Base-by-base conservation (phyloP, 2,888 invertebrate genomes). In the Polydrusus tereticollis region DNA sequence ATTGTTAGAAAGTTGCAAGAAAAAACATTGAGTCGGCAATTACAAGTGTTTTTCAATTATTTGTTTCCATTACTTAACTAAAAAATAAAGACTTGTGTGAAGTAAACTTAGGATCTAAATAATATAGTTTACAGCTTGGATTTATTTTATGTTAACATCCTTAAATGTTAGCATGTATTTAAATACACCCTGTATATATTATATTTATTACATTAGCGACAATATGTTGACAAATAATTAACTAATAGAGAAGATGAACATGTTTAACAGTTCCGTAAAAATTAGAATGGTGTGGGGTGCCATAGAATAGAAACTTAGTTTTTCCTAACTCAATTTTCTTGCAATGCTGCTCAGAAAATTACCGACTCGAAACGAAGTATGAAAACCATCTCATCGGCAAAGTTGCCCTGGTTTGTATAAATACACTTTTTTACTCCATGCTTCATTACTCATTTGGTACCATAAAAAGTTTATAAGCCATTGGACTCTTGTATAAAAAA, bases 381-480 rank as follows among this genome's bases (percentile, higher is more conserved):
- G 97, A 98, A 89, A 97, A 97, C 87, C 96, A 98, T 88, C 92
- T 98, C 86, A 97, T 98, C 88, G 94, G 95, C 87, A 98, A 98
- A 91, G 94, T 98, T 87, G 95, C 97, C 83, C 90, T 98, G 91
- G 94, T 94, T 90, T 90, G 92, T 91, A 91, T 90, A 84, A 74
- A 12, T 10, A 41, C 16, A 20, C 12, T n/a, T 60, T 52, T 14
- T 33, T 20, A 45, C 29, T 23, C 33, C 29, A n/a, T n/a, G 33
- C 20, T 43, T 41, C 18, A 14, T 21, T 20, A 55, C 29, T n/a
- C n/a, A n/a, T n/a, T n/a, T n/a, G n/a, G n/a, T 20, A 55, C n/a
- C 5, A 16, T 36, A 58, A 38, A 38, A 38, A 0, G 23, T 55
- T 55, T 55, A 29, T 55, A 55, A 29, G n/a, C 52, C 29, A 55